Conservation (phyloP, 2,797 vertebrate genomes). For the Siniperca undulata region DNA sequence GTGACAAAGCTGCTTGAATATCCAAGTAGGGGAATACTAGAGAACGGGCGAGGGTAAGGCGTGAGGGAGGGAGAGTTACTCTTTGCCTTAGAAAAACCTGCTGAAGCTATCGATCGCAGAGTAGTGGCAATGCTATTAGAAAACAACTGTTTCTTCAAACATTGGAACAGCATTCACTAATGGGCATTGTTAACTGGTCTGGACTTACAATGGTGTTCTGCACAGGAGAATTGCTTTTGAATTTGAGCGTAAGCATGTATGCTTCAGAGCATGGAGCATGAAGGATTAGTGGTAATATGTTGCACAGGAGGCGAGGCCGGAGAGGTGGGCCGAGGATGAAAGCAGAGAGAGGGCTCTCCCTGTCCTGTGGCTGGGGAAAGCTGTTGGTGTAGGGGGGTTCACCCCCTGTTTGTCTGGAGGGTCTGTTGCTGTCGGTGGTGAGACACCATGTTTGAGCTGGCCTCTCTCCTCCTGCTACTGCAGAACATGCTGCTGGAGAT, state of each 20-base stretch:
- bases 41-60: conserved; percentile 33
- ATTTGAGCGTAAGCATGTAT: conserved; percentile 40
- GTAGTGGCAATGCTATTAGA: conserved; percentile 22
- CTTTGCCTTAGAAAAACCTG: conserved; percentile 44
- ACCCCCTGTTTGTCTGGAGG: conserved; percentile 23
- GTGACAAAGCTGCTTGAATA: conserved; percentile 72
- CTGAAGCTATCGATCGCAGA: conserved; percentile 42
- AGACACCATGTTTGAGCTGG: conserved; percentile 86
- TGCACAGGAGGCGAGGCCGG: conserved; percentile 56
- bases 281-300: conserved; percentile 81
- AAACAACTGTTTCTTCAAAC: conserved; percentile 34
- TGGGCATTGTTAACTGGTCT: conserved; percentile 12
- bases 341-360: conserved; percentile 51
- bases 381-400: conserved; percentile 49
- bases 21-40: conserved; percentile 76
- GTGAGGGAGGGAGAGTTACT: conserved; percentile 41
- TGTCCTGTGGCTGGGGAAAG: conserved; percentile 50
- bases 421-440: conserved; percentile 14
- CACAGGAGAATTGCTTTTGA: conserved; percentile 35
- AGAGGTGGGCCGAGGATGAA: conserved; percentile 76
- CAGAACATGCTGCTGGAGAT: conserved; percentile 98
- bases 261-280: conserved; percentile 66
- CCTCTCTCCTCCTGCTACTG: conserved; percentile 86
- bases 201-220: conserved; percentile 32
- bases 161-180: conserved; percentile 20